A percentile compares a stretch with the other conserved stretches of the same genome.
phyloP scores from a whole-genome alignment of 1,140 invertebrate genomes.

The Plutomurus gul region DNA sequence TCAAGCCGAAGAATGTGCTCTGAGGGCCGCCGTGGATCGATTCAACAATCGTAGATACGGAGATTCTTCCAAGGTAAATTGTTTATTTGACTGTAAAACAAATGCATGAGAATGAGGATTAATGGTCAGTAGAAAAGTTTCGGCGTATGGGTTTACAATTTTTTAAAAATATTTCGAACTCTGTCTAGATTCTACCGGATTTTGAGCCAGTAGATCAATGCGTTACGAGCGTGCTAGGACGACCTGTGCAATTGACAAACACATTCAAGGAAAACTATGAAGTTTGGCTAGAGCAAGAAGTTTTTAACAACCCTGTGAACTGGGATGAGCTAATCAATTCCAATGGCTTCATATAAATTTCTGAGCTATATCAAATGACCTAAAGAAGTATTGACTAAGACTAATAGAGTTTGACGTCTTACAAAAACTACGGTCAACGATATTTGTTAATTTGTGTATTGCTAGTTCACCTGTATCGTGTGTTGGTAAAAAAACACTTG shows the following conservation, averaged over 20 bases:
- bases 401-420: neutral
- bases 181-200: constrained; percentile 63
- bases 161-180: no score
- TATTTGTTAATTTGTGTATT: no score
- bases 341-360: constrained; percentile 20
- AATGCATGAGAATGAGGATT: no score
- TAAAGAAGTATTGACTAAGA: neutral
- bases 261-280: constrained; percentile 97
- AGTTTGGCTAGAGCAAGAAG: constrained; percentile 94
- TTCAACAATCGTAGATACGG: constrained; percentile 92
- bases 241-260: constrained; percentile 78
- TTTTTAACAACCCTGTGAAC: constrained; percentile 72
- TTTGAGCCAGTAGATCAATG: constrained; percentile 84
- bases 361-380: neutral
- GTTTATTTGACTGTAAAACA: no score
- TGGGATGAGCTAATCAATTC: constrained; percentile 48
- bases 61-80: constrained; percentile 49
- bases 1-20: constrained; percentile 94
- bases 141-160: no score
- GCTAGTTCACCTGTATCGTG: no score
- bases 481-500: no score
- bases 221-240: constrained; percentile 79
- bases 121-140: no score
- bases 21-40: constrained; percentile 89
- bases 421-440: no score